These are phyloP conservation scores for Synergus japonicus DNA, from an alignment of 2,888 invertebrate genomes.

Conservation along the genomic window DNA sequence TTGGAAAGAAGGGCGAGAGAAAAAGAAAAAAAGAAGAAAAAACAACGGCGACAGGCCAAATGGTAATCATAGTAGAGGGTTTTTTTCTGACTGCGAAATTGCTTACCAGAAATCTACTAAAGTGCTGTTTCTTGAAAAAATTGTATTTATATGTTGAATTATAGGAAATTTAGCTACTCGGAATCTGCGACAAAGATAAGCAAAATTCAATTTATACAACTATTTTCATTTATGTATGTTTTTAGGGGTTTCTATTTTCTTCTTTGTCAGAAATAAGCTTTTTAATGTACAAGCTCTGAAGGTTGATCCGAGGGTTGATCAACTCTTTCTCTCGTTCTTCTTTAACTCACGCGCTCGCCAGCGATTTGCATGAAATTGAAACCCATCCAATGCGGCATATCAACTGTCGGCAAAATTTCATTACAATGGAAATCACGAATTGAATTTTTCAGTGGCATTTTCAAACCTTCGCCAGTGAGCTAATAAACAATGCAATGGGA, in stretches of 20 bases:
- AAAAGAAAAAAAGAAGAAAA: neutral
- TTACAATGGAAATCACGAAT: constrained; percentile 68
- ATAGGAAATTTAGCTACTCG: too few relatives aligned
- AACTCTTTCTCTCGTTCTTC: neutral
- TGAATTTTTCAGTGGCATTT: constrained; percentile 60
- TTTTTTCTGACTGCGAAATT: neutral
- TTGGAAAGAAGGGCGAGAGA: constrained; percentile 46
- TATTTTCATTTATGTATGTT: neutral
- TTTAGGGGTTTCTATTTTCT: neutral
- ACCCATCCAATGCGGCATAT: constrained; percentile 58
- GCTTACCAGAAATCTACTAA: neutral
- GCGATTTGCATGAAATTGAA: constrained; percentile 72
- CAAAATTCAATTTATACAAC: too few relatives aligned
- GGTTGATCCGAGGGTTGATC: neutral
- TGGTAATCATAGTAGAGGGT: neutral
- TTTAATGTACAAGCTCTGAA: neutral
- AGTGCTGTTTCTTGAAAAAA: neutral
- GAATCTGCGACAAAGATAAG: too few relatives aligned
- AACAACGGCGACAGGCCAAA: constrained; percentile 4
- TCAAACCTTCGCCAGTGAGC: neutral
- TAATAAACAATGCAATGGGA: neutral
- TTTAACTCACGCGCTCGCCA: constrained; percentile 22
- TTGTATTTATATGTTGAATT: too few relatives aligned
- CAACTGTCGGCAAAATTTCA: constrained; percentile 61
- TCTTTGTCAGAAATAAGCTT: neutral